A percentile compares a stretch with the other conserved stretches of the same genome.
These are phyloP conservation scores for Etia nguti DNA, from an alignment of 2,113 vertebrate genomes.

Conservation along the genomic window DNA sequence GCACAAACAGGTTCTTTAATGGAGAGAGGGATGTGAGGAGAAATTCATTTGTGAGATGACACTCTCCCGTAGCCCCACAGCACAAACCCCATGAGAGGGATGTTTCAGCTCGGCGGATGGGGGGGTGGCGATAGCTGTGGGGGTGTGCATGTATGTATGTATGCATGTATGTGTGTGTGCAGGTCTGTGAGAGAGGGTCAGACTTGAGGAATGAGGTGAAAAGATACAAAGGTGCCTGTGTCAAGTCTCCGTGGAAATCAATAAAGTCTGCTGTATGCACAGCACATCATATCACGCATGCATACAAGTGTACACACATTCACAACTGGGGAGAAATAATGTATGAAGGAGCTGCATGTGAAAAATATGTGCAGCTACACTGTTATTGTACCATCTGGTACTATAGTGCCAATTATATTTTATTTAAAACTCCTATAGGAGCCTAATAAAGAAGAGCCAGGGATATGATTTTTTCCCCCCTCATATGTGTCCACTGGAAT, in stretches of 20 bases:
- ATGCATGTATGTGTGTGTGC: background rate
- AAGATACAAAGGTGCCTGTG: conserved; percentile 35
- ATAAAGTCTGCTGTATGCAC: conserved; percentile 33
- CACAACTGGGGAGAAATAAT: background rate
- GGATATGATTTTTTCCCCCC: background rate
- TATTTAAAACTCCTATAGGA: background rate
- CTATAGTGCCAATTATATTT: background rate
- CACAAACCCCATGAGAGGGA: conserved; percentile 45
- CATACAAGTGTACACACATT: background rate
- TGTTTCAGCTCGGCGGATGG: conserved; percentile 13
- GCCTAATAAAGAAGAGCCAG: background rate
- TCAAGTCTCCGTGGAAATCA: conserved; percentile 65
- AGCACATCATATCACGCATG: background rate
- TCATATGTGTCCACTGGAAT: background rate
- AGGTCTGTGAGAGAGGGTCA: background rate
- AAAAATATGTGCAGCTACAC: background rate
- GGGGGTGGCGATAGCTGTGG: background rate
- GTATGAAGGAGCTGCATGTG: background rate
- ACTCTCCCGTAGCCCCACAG: conserved; percentile 47
- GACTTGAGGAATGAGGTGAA: conserved; percentile 21
- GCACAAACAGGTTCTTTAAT: conserved; percentile 60
- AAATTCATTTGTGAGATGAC: conserved; percentile 70
- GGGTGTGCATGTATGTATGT: background rate
- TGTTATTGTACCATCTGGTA: background rate
- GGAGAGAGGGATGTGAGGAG: conserved; percentile 59